These are phyloP conservation scores for Trichogramma pretiosum DNA, from an alignment of 1,140 invertebrate species.

Conservation along the genomic window DNA sequence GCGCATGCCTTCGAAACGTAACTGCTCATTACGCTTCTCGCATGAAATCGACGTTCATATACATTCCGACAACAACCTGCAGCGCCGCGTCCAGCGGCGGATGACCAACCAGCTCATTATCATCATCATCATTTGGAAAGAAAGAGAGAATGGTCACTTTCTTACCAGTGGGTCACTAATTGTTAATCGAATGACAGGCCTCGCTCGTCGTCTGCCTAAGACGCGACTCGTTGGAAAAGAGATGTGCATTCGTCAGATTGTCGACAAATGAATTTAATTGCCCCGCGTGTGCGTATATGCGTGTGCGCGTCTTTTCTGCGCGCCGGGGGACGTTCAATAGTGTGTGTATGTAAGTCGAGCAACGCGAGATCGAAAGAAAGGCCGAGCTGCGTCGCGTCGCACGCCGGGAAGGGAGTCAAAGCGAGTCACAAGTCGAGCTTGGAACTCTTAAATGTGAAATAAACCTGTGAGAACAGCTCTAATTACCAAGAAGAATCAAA, in stretches of 20 bases:
- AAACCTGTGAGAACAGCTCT: conserved; percentile 11
- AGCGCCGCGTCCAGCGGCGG: no score
- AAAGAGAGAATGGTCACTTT: conserved; percentile 25
- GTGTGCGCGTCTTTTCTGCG: neutral
- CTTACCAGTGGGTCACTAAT: no score
- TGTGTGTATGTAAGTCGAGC: no score
- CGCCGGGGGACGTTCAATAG: neutral
- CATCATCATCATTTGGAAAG: neutral
- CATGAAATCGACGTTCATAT: neutral
- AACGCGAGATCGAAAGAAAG: no score
- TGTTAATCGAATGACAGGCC: conserved; percentile 30
- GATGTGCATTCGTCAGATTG: conserved; percentile 28
- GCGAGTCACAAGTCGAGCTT: neutral
- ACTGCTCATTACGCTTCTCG: conserved; percentile 2
- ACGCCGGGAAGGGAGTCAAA: neutral
- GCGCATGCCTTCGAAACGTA: neutral
- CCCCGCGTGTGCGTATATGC: neutral
- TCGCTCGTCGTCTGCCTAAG: no score
- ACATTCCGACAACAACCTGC: no score
- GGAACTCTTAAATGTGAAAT: conserved; percentile 13
- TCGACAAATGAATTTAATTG: conserved; percentile 37
- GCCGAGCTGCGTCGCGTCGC: neutral
- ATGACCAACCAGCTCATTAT: neutral
- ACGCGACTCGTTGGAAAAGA: neutral
- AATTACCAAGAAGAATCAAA: conserved; percentile 10